phyloP scores from a whole-genome alignment of 2,888 invertebrate genomes.

The Agonopterix subpropinquella region DNA sequence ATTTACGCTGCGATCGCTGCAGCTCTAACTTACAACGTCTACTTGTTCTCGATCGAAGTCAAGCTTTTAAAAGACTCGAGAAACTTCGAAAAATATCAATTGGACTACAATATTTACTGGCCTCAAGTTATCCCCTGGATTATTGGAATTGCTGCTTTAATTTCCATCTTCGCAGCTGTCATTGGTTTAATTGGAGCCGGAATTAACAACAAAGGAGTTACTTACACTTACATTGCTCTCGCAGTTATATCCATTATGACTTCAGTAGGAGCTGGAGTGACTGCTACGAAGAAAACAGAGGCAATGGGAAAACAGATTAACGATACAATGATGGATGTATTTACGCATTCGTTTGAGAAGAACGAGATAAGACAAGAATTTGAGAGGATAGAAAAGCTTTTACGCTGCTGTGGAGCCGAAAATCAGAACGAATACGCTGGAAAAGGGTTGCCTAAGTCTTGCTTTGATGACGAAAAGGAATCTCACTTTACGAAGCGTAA shows the following conservation, averaged over 20 bases:
- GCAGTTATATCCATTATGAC: conserved; percentile 20
- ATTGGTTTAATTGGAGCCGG: conserved; percentile 29
- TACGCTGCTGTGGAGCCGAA: conserved; percentile 37
- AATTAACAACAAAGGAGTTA: conserved; percentile 21
- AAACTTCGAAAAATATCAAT: conserved; percentile 1
- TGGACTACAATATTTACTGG: conserved; percentile 18
- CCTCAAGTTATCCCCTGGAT: conserved; percentile 40
- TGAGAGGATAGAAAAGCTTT: conserved; percentile 29
- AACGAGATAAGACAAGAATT: conserved; percentile 24
- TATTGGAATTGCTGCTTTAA: conserved; percentile 25
- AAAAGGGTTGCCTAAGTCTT: conserved; percentile 31
- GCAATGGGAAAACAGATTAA: conserved; percentile 30
- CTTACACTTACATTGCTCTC: conserved; percentile 25
- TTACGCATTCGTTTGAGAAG: conserved; percentile 25
- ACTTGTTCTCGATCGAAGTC: conserved; percentile 1
- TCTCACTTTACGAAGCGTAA: background rate
- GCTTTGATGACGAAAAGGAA: conserved; percentile 20
- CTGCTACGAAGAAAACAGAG: conserved; percentile 28
- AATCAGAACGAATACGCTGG: conserved; percentile 28
- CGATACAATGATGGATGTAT: conserved; percentile 34
- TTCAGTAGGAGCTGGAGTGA: conserved; percentile 21
- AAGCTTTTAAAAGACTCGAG: conserved; percentile 1
- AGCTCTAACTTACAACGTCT: background rate
- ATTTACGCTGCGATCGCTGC: background rate
- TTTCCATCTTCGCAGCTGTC: background rate